Evolutionary conservation across 92 coral and sea anemone genomes (phyloP).

Genomic region (Anthopleura xanthogrammica): DNA sequence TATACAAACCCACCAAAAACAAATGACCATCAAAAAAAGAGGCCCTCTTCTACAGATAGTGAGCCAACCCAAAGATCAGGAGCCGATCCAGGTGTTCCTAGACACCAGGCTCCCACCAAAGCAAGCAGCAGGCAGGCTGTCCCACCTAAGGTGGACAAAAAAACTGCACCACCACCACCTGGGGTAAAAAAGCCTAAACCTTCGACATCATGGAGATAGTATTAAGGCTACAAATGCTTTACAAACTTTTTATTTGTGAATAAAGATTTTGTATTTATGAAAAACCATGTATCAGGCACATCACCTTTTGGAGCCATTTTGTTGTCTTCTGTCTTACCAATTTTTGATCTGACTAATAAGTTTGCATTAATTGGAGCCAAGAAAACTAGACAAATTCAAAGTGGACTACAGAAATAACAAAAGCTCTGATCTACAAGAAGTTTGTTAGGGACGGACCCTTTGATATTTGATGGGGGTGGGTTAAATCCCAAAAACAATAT

Average conservation of each 20-base stretch:
- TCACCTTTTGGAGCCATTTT: too few relatives aligned
- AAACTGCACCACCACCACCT: constrained; percentile 24
- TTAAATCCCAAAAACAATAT: too few relatives aligned
- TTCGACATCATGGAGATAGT: constrained; percentile 60
- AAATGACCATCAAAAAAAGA: constrained; percentile 40
- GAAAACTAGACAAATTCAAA: too few relatives aligned
- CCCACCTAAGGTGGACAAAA: constrained; percentile 36
- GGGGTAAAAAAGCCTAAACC: constrained; percentile 40
- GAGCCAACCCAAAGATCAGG: constrained; percentile 42
- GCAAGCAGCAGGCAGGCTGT: constrained; percentile 28
- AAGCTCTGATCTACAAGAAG: too few relatives aligned
- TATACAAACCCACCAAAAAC: constrained; percentile 37
- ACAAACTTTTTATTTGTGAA: background rate
- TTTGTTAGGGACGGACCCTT: too few relatives aligned
- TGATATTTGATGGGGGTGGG: too few relatives aligned
- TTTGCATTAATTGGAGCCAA: too few relatives aligned
- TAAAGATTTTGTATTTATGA: background rate
- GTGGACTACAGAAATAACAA: too few relatives aligned
- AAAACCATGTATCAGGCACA: too few relatives aligned
- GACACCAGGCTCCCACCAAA: constrained; percentile 47
- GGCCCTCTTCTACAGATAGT: constrained; percentile 15
- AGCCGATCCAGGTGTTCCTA: constrained; percentile 35
- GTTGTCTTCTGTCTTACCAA: too few relatives aligned
- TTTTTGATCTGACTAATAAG: too few relatives aligned
- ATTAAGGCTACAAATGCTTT: background rate